These are phyloP conservation scores for Synergus laeviventris DNA, from an alignment of 2,888 invertebrate species.

Conservation along the genomic window DNA sequence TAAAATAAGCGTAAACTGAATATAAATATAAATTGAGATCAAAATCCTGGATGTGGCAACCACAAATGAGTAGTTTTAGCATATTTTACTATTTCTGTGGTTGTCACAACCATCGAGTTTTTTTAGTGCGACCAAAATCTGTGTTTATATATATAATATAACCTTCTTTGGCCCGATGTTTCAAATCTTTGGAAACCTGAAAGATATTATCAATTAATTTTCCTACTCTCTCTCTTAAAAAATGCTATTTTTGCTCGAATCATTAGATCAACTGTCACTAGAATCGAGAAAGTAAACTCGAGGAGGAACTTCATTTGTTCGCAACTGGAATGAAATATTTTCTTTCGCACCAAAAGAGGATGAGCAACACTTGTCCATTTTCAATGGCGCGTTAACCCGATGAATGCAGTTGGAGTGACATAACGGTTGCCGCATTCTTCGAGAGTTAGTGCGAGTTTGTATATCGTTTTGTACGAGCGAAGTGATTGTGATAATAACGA, in stretches of 20 bases:
- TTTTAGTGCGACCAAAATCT: too few species aligned
- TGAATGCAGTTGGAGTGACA: conserved; percentile 62
- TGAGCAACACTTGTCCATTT: background rate
- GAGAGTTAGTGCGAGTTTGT: conserved; percentile 45
- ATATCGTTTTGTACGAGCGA: conserved; percentile 19
- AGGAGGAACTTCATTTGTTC: background rate
- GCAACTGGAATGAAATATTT: conserved; percentile 5
- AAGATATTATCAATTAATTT: too few species aligned
- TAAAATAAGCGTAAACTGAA: too few species aligned
- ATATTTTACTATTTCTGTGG: too few species aligned
- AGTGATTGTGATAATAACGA: conserved; percentile 27
- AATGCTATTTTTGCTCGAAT: background rate
- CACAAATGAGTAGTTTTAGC: too few species aligned
- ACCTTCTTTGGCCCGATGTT: too few species aligned
- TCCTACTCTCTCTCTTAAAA: too few species aligned
- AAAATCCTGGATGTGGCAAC: too few species aligned
- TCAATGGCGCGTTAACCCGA: conserved; percentile 40
- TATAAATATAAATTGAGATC: too few species aligned
- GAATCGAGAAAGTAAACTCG: background rate
- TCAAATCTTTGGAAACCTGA: too few species aligned
- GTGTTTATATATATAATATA: too few species aligned
- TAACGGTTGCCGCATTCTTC: conserved; percentile 67
- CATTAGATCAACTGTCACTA: background rate
- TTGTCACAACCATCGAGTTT: too few species aligned
- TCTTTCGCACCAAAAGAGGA: conserved; percentile 7